Evolutionary conservation across 2,113 vertebrate genomes (phyloP), one percentile per base, ranked within the genome.

Genomic region (Calidris pygmaea): DNA sequence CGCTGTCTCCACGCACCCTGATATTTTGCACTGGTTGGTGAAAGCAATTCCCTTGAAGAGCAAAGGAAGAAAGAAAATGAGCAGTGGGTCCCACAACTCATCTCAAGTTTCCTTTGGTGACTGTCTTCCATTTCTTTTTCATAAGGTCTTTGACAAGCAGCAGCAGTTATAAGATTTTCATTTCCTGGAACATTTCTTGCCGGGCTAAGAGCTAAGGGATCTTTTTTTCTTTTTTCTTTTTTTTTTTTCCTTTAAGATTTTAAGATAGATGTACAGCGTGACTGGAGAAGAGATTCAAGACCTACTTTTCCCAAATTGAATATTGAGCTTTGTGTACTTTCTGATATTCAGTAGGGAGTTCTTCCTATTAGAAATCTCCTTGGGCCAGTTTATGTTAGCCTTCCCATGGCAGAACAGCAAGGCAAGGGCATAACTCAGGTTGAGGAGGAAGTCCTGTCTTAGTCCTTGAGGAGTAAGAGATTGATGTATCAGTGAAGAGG

Each of bases 1-100:
- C 66, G 63, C 91, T 83, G 81, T 63, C 73, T 96, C 82, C 73
- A 85, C 32, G 67, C n/a, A 29, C 78, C 32, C 58, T 91, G 89
- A 80, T 94, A 91, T 91, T 97, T 92, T 90, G 39, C 94, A 72
- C 68, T 92, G 39, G 35, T 68, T 85, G 70, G 72, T 90, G 93
- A 89, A 88, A 96, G 88, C 97, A 98, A 97, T 95, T 85, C 89
- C 59, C 76, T 89, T 82, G 24, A 96, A 96, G 59, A 96, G 89
- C 52, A 92, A 94, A 95, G 48, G 56, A 96, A 82, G 80, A 92
- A 96, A 92, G 60, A 89, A 97, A 96, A 96, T 87, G 80, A 95
- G 52, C 39, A 67, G 73, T 63, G 30, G 13, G 73, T 91, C 87
- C 81, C 86, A 96, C 93, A 96, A 95, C 26, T 96, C 95, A 96